Evolutionary conservation across 2,888 invertebrate species (phyloP).

Genomic region (Diplazon laetatorius): DNA sequence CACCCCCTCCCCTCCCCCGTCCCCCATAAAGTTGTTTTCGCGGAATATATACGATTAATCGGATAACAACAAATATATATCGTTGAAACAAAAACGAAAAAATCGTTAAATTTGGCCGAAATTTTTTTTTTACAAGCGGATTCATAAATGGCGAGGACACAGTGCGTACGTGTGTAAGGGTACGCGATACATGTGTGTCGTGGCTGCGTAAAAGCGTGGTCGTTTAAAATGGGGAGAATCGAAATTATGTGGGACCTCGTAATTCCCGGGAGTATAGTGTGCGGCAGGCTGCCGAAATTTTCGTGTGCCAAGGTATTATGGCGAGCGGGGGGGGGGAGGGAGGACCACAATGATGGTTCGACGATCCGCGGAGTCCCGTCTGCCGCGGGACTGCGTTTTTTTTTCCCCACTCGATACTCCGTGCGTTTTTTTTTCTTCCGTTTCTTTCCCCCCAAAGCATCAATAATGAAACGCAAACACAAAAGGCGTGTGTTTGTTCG

Average conservation of each 20-base stretch:
- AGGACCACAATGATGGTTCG: constrained; percentile 56
- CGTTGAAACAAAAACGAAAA: constrained; percentile 39
- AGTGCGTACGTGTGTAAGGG: constrained; percentile 27
- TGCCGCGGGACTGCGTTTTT: constrained; percentile 55
- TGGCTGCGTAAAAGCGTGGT: constrained; percentile 58
- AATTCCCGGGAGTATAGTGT: constrained; percentile 54
- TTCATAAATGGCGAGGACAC: constrained; percentile 19
- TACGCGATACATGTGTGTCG: constrained; percentile 27
- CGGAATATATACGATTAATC: constrained; percentile 21
- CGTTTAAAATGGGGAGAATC: constrained; percentile 57
- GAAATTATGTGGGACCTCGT: constrained; percentile 62
- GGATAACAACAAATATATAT: too few species aligned
- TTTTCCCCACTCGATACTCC: constrained; percentile 39
- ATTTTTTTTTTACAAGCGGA: constrained; percentile 27
- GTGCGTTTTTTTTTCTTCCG: too few species aligned
- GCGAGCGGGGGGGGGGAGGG: neutral
- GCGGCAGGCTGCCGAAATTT: constrained; percentile 57
- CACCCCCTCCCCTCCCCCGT: too few species aligned
- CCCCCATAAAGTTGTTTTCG: too few species aligned
- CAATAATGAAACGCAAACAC: constrained; percentile 72
- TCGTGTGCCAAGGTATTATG: constrained; percentile 32
- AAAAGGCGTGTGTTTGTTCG: constrained; percentile 60
- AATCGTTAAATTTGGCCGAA: constrained; percentile 23
- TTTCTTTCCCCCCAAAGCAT: constrained; percentile 58
- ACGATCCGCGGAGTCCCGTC: constrained; percentile 61